phyloP scores from a whole-genome alignment of 2,888 invertebrate species.

The Eupithecia subumbrata region DNA sequence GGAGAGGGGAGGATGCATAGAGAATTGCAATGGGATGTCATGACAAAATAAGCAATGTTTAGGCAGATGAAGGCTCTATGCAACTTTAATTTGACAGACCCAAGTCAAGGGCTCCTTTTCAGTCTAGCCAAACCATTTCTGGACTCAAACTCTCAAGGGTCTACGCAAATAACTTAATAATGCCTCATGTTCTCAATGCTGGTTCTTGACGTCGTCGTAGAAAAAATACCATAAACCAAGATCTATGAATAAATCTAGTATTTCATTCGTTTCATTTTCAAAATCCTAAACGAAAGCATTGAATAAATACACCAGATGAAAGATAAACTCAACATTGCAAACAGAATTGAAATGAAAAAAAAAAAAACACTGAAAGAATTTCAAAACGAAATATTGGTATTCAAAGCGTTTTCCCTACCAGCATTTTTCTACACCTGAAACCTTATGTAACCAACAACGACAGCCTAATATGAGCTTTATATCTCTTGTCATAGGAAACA shows the following conservation, averaged over 20 bases:
- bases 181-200: too few relatives aligned
- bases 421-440: conserved; percentile 1
- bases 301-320: background rate
- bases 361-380: background rate
- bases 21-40: too few relatives aligned
- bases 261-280: background rate
- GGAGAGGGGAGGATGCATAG: background rate
- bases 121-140: too few relatives aligned
- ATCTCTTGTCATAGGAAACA: conserved; percentile 69
- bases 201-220: too few relatives aligned
- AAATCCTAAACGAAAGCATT: background rate
- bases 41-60: too few relatives aligned
- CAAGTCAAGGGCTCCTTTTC: too few relatives aligned
- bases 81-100: too few relatives aligned
- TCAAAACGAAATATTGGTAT: background rate
- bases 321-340: background rate
- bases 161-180: too few relatives aligned
- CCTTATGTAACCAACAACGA: background rate
- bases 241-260: background rate
- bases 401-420: background rate
- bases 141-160: too few relatives aligned
- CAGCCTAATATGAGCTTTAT: conserved; percentile 38
- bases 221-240: background rate
- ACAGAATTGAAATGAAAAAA: background rate
- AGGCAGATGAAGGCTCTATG: too few relatives aligned